Evolutionary conservation across 2,113 vertebrate species (phyloP), one percentile per base, ranked within the genome.

Genomic region (Platichthys flesus): DNA sequence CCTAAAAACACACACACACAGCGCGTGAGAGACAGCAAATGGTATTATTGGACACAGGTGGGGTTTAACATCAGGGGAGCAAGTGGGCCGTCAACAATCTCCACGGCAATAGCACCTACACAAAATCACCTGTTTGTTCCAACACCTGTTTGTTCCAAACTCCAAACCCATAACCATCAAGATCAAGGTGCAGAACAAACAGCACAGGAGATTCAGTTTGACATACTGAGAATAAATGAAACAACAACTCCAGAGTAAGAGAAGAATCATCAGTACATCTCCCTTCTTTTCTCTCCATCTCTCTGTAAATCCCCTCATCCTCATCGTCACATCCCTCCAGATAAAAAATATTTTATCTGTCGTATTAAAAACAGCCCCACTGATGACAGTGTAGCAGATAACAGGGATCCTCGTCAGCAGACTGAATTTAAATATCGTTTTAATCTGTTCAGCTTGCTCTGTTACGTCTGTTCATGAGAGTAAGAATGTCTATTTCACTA

Each of bases 1-100:
- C 98, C 98, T 98, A 92, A 45, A 61, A 3, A 42, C 31, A 56
- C 8, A 56, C 21, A 80, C 9, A 61, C 20, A 70, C 7, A 70
- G 8, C 58, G 51, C 21, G 5, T 74, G 51, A 70, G 51, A 74
- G 37, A 51, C 68, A 82, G 40, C 21, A 62, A 61, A 57, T 21
- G 12, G 24, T 7, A 73, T 67, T 24, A 73, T 63, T 54, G 61
- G 47, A 80, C 40, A 72, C 70, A 76, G 63, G 73, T 62, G 61
- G 74, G 76, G 18, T 47, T 45, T 55, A 58, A 75, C 73, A 78
- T 67, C 26, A 28, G 51, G 70, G 55, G 54, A 20, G 69, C 16
- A 15, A 28, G 35, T 71, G 35, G 59, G 65, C 67, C 24, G 70
- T 67, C 61, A 78, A 16, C 61, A 14, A 60, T 85, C 68, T 69